These are phyloP conservation scores for Drosophila mulleri DNA, from an alignment of 2,888 invertebrate species.

Conservation along the genomic window DNA sequence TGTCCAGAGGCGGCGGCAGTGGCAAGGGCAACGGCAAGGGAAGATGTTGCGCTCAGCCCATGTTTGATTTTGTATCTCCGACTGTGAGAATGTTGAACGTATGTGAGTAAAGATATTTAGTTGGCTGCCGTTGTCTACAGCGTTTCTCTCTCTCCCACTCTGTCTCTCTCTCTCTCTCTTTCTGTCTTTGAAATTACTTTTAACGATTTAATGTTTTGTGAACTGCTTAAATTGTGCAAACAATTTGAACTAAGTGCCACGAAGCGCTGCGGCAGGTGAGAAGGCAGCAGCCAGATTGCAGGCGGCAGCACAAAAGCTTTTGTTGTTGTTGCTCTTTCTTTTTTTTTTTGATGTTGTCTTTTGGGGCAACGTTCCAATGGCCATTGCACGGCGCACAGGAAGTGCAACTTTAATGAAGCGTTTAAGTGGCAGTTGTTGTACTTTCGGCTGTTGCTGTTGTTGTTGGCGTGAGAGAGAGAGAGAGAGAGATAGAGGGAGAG, in stretches of 20 bases:
- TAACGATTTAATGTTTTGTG: constrained; percentile 80
- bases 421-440: constrained; percentile 72
- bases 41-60: constrained; percentile 32
- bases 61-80: constrained; percentile 57
- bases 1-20: constrained; percentile 3
- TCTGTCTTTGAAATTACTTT: constrained; percentile 56
- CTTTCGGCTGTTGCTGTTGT: constrained; percentile 23
- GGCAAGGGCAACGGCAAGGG: constrained; percentile 19
- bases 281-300: constrained; percentile 20
- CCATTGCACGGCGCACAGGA: constrained; percentile 58
- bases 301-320: constrained; percentile 62
- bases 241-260: constrained; percentile 78
- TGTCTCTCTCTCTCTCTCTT: constrained; percentile 1
- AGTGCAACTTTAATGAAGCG: constrained; percentile 81
- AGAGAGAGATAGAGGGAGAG: not conserved
- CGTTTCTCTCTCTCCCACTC: constrained; percentile 5
- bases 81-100: constrained; percentile 65
- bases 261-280: constrained; percentile 43
- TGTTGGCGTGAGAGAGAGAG: constrained; percentile 4
- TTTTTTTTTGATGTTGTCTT: constrained; percentile 54
- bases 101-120: constrained; percentile 53
- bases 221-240: constrained; percentile 81
- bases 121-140: constrained; percentile 21
- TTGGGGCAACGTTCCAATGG: constrained; percentile 30
- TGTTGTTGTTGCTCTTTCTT: constrained; percentile 6